Base-by-base conservation (phyloP, 30 jellyfish, hydroid and myxozoan genomes). In the Pelagia noctiluca region DNA sequence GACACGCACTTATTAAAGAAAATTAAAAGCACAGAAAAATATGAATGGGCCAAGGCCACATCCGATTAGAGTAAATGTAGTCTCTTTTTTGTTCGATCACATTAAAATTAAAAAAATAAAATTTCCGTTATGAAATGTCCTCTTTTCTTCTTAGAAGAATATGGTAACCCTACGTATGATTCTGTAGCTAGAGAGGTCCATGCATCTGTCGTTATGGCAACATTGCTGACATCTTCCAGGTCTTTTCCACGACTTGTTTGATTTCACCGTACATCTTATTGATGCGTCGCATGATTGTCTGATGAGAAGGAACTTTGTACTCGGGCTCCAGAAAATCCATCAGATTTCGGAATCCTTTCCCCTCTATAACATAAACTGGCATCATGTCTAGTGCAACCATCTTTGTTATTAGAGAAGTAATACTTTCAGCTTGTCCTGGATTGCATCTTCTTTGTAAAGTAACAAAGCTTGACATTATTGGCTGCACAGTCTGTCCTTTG, bases 291-390 rank as follows among this genome's bases (percentile, higher is more conserved):
- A 75, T 32, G 21, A 75, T 85, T 38, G 89, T 85, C 33, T 75
- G 88, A 47, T 72, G 88, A 19, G 76, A 67, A 10, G 89, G 95
- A 28, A 85, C 89, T 63, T 62, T 85, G 48, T 67, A 74, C 4
- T 64, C 84, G 23, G 89, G 95, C 33, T 72, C 95, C 28, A 85
- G 3, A 49, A 72, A 63, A 1, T 50, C 63, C 78, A 64, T 47
- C 25, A 85, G 50, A 1, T 63, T 32, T 31, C 78, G 84, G 63
- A 73, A 74, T 34, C 89, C 89, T 25, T 75, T 78, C 19, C 88
- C 95, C 73, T 74, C 95, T 26, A 65, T 89, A 70, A 74, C 66
- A 71, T 63, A 53, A 73, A 38, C 69, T 60, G 89, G 95, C 77
- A 85, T 72, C 89, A 85, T 85, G 35, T 74, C 95, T 63, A 64